Evolutionary conservation across 2,888 invertebrate species (phyloP), one percentile per base, ranked within the genome.

Genomic region (Glaucopsyche alexis): DNA sequence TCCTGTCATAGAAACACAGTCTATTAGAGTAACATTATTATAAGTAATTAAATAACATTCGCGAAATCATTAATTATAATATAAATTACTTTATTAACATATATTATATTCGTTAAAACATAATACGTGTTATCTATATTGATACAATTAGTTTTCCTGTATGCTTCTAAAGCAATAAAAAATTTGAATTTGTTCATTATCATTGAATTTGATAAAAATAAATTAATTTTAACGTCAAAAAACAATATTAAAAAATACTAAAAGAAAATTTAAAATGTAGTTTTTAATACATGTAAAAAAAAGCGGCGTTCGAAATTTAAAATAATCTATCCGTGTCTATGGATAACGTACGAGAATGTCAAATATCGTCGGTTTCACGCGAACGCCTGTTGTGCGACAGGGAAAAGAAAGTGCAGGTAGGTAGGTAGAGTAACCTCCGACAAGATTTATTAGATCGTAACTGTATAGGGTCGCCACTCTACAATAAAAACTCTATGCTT

Each of bases 401-500:
- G 88, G 90, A 91, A 87, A 90, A 90, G 90, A 90, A 89, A 90
- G 89, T 89, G 89, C 90, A 91, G 91, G 91, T 29, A 29, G 91
- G 91, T 29, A 29, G 29, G 29, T 90, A 90, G 88, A 83, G 84
- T 82, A 81, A 84, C 84, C 81, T 81, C 82, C 82, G 82, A 82
- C 84, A 82, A 88, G 90, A 91, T 91, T 91, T 91, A 91, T 91
- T 91, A 89, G 91, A 90, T 89, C 90, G 90, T 91, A 91, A 91
- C 89, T 84, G 84, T 84, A 60, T 82, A 87, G 87, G 89, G 89
- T 87, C 88, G 87, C 85, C 80, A 79, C 86, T 85, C 82, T 72
- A 67, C 67, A 73, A 29, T 65, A 77, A 76, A 74, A 74, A 66
- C 65, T 71, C 71, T 71, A 66, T 69, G 38, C 71, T 71, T 52